These are phyloP conservation scores for Charanyca ferruginea DNA, from an alignment of 2,888 invertebrate species.

Conservation along the genomic window DNA sequence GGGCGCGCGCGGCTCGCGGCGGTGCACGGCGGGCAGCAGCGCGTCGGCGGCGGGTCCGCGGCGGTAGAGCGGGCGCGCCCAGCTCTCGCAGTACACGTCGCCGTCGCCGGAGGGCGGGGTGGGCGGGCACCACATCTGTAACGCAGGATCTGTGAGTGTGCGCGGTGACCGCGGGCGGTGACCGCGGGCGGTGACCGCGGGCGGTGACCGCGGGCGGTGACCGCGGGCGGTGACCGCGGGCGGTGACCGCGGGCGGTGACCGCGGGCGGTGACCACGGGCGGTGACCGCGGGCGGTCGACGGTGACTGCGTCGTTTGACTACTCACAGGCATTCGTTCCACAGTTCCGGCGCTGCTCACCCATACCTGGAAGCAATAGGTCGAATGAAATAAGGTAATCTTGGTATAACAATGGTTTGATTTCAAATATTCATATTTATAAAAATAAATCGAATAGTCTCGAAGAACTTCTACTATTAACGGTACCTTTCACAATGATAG, in stretches of 20 bases:
- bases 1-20: constrained; percentile 92
- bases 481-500: too few relatives aligned
- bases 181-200: too few relatives aligned
- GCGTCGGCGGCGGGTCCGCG: constrained; percentile 93
- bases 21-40: constrained; percentile 92
- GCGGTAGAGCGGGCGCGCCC: constrained; percentile 96
- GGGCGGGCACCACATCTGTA: constrained; percentile 98
- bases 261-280: not conserved
- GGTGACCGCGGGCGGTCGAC: not conserved
- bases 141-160: constrained; percentile 17
- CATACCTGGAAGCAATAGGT: constrained; percentile 92
- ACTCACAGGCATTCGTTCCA: constrained; percentile 96
- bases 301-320: constrained; percentile 26
- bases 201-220: too few relatives aligned
- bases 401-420: too few relatives aligned
- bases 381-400: too few relatives aligned
- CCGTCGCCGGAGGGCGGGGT: constrained; percentile 98
- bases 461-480: too few relatives aligned
- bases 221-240: constrained; percentile 7
- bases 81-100: constrained; percentile 97
- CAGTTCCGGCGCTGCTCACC: constrained; percentile 93
- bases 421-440: too few relatives aligned
- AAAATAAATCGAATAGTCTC: too few relatives aligned
- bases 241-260: not conserved
- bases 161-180: not conserved